phyloP scores from a whole-genome alignment of 2,113 vertebrate genomes.

The Gambusia holbrooki region DNA sequence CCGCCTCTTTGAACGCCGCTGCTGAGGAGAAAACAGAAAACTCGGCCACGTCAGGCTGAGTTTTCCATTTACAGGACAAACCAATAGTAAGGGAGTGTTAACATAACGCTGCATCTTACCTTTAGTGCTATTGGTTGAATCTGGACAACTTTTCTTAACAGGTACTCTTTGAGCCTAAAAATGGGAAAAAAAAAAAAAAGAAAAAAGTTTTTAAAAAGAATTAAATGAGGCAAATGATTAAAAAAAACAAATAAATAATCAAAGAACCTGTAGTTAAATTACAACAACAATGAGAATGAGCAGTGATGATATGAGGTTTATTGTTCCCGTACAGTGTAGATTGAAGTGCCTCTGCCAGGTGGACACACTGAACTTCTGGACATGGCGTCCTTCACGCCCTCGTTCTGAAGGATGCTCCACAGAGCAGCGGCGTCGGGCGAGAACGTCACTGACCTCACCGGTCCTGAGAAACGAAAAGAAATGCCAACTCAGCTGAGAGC shows the following conservation, averaged over 20 bases:
- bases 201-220: neutral
- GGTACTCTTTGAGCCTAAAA: conserved; percentile 78
- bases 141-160: conserved; percentile 53
- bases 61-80: neutral
- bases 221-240: neutral
- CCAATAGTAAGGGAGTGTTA: conserved; percentile 5
- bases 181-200: neutral
- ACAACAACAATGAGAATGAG: neutral
- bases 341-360: conserved; percentile 59
- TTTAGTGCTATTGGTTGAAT: conserved; percentile 14
- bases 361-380: conserved; percentile 47
- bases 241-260: neutral
- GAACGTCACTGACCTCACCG: conserved; percentile 46
- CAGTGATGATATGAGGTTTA: neutral
- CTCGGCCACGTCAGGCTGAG: conserved; percentile 1
- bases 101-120: conserved; percentile 50
- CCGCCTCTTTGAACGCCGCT: conserved; percentile 46
- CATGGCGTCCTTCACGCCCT: conserved; percentile 65
- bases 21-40: neutral
- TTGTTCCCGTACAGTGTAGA: conserved; percentile 62
- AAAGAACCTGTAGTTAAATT: neutral
- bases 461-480: conserved; percentile 17
- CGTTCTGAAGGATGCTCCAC: conserved; percentile 67
- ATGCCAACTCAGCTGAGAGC: neutral
- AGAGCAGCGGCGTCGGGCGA: conserved; percentile 66